Base-by-base conservation (phyloP, 1,140 invertebrate genomes). In the Ericerus pela region DNA sequence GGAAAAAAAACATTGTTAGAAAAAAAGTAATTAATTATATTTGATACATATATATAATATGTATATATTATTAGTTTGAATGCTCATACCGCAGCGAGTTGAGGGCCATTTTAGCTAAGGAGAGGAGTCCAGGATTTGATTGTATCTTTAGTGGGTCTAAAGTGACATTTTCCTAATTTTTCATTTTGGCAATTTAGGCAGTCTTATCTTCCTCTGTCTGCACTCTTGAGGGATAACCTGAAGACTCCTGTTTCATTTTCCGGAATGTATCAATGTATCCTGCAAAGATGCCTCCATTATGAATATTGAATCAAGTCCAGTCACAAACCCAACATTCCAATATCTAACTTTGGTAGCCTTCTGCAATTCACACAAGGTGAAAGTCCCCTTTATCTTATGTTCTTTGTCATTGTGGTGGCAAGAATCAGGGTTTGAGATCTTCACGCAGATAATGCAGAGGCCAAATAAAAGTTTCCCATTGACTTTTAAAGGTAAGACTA, bases 251-350 rank as follows among this genome's bases (percentile, higher is more conserved):
- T 62, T 70, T 69, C 2, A 66, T 64, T 62, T 67, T 64, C 51
- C 66, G 59, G 61, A 69, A 68, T 20, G 28, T 59, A 51, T 67
- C 64, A 10, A 68, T 62, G 43, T 66, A 68, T 4, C 55, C 57
- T 0, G 47, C 31, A 54, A 70, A 68, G 10, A 70, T 52, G 1
- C 66, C 66, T 38, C 33, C 47, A 2, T 24, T 58, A n/a, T n/a
- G n/a, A n/a, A 24, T 51, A 36, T 64, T 57, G 31, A 38, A 60
- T 14, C 54, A 41, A 8, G 31, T 51, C 0, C 58, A 53, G 37
- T 66, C 16, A 56, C 68, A 68, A 28, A 69, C 58, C 64, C 67
- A 72, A 11, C 72, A 63, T 61, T 72, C 68, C 33, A 58, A 63
- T 72, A 71, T 1, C 67, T 68, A 51, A 58, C 58, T 26, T 64